A percentile compares a stretch with the other conserved stretches of the same genome.
Conservation (phyloP, 2,797 vertebrate species). For the Dallia pectoralis region DNA sequence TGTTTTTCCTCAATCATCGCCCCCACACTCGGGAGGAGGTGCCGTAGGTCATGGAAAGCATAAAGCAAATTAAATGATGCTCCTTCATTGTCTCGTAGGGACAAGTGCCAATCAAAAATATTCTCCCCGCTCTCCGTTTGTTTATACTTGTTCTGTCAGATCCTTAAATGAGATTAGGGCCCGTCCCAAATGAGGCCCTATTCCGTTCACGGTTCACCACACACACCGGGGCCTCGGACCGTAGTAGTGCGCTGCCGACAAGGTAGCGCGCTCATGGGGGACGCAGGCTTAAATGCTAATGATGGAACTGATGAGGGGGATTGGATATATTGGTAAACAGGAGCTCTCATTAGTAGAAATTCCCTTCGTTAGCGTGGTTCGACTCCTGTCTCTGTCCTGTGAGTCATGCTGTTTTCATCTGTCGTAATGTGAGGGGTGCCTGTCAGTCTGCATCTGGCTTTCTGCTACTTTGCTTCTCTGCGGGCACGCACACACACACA, state of each 20-base stretch:
- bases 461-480: constrained; percentile 35
- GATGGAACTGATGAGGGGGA: neutral
- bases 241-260: neutral
- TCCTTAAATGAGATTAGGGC: neutral
- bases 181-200: neutral
- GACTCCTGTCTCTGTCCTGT: constrained; percentile 16
- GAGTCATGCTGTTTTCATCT: constrained; percentile 50
- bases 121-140: too few species aligned
- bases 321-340: neutral
- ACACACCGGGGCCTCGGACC: neutral
- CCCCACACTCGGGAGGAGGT: too few species aligned
- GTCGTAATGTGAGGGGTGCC: constrained; percentile 42
- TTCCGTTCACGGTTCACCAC: neutral
- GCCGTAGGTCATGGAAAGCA: constrained; percentile 33
- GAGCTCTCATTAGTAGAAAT: neutral
- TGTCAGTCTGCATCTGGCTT: constrained; percentile 45
- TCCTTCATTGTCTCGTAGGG: constrained; percentile 37
- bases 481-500: neutral
- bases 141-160: neutral
- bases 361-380: neutral
- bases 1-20: too few species aligned
- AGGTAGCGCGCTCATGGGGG: neutral
- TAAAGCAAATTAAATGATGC: constrained; percentile 43
- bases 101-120: constrained; percentile 32
- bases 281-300: neutral